These are phyloP conservation scores for Nemotelus pantherinus DNA, from an alignment of 2,888 invertebrate genomes.

Conservation along the genomic window DNA sequence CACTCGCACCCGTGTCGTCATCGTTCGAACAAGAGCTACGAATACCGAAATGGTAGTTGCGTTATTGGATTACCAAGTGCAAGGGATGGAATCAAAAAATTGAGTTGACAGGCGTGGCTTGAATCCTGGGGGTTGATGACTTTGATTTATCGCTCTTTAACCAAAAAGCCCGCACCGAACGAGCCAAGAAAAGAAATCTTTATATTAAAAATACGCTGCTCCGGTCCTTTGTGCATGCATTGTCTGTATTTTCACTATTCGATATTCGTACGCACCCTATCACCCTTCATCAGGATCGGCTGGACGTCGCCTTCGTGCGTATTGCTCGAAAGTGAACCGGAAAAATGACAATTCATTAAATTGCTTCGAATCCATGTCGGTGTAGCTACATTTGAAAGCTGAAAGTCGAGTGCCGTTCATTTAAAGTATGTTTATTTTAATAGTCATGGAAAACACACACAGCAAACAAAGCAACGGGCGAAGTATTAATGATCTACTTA, in stretches of 20 bases:
- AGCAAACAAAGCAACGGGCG: slow-evolving; percentile 33
- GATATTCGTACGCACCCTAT: slow-evolving; percentile 22
- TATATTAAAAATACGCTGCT: slow-evolving; percentile 47
- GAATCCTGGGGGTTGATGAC: slow-evolving; percentile 50
- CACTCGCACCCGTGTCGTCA: background rate
- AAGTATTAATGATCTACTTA: slow-evolving; percentile 49
- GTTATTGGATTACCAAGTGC: slow-evolving; percentile 28
- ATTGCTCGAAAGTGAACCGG: slow-evolving; percentile 31
- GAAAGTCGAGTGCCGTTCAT: background rate
- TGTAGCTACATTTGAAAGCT: background rate
- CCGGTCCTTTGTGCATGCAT: slow-evolving; percentile 36
- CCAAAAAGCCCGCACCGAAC: slow-evolving; percentile 41
- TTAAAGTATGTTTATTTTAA: slow-evolving; percentile 38
- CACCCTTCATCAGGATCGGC: slow-evolving; percentile 10
- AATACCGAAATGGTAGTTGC: slow-evolving; percentile 37
- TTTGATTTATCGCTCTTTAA: slow-evolving; percentile 49
- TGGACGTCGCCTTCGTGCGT: slow-evolving; percentile 5
- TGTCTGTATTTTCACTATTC: slow-evolving; percentile 30
- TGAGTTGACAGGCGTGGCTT: slow-evolving; percentile 47
- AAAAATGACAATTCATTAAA: slow-evolving; percentile 42
- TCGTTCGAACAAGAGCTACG: slow-evolving; percentile 16
- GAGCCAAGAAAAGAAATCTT: slow-evolving; percentile 40
- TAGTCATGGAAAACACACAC: slow-evolving; percentile 2
- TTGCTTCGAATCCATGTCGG: slow-evolving; percentile 28
- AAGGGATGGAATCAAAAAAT: slow-evolving; percentile 37